Base-by-base conservation (phyloP, 2,113 vertebrate genomes). In the Protobothrops mucrosquamatus region DNA sequence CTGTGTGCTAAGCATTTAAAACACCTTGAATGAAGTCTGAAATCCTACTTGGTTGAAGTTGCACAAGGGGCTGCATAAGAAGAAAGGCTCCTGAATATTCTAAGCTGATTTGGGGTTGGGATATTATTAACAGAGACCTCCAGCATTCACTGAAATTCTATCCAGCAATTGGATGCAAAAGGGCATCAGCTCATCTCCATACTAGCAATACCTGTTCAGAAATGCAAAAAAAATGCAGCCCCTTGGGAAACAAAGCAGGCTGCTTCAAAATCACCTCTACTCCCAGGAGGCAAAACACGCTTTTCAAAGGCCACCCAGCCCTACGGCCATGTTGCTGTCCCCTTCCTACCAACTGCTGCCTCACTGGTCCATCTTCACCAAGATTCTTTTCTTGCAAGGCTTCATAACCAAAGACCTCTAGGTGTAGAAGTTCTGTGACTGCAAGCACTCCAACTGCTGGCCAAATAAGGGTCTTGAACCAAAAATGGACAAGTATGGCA, bases 1-100 rank as follows among this genome's bases (percentile, higher is more conserved):
- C 92, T 89, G 92, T 69, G 92, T 20, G 43, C 74, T 90, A 94
- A 94, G 88, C 88, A 87, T 93, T 90, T 87, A 24, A 57, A 90
- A 90, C 52, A 81, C 26, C 59, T 92, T 88, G n/a, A 91, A 91
- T 87, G 20, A 56, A 74, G 61, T 29, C 81, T 87, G 89, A 90
- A 89, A 93, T 93, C 88, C 93, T 24, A 15, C 61, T 69, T 51
- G 3, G 2, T 69, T 34, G 92, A 85, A 51, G 34, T 87, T 88
- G 43, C 61, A 22, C 85, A 88, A 91, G 34, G 59, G 89, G 90
- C 85, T 74, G 85, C 85, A 88, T 43, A 89, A 91, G 87, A 91
- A 85, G n/a, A 89, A 89, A 86, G 61, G n/a, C 55, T 3, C 14
- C 26, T 43, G 64, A 88, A 88, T 85, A 34, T 92, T 88, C 85